Base-by-base conservation (phyloP, 2,113 vertebrate species). In the Festucalex cinctus region DNA sequence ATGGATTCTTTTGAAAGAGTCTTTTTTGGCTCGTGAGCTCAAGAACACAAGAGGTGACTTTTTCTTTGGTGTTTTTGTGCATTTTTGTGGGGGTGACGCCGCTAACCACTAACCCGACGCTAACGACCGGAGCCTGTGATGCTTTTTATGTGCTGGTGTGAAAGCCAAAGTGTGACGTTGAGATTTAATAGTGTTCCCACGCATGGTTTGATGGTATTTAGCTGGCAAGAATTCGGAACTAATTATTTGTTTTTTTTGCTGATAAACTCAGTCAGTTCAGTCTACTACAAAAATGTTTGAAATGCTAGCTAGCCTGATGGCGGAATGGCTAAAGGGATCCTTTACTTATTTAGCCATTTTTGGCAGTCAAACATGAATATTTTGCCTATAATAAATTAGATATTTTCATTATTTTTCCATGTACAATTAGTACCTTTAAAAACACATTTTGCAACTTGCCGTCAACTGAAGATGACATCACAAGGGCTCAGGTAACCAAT, bases 21-120 rank as follows among this genome's bases (percentile, higher is more conserved):
- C 95, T 94, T 94, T 96, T 94, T 93, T 95, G 93, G 94, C 94
- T 98, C 95, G 95, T 91, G 95, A 97, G 91, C 95, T 95, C 94
- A 98, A 94, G 95, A 98, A 95, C 94, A 91, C 95, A 90, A 97
- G 95, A 99, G 97, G 97, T 99, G 97, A 99, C 86, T 92, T 91
- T 91, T 93, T 93, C 66, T 92, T 91, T 91, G 87, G 89, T 83
- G 84, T 72, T 78, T 87, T 78, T 87, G 88, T 83, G 83, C 41
- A 22, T 37, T 37, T 72, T 78, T 32, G 70, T 75, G 74, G 68
- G 84, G 65, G 70, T 72, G 32, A 68, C 60, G 61, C 71, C 82
- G 43, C 36, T 54, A 56, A 46, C 49, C 32, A 54, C 63, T 66
- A 62, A 61, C 62, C 51, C 14, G 14, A 49, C 9, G 28, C 64